Evolutionary conservation across 2,888 invertebrate genomes (phyloP), one percentile per base, ranked within the genome.

Genomic region (Corythucha ciliata): DNA sequence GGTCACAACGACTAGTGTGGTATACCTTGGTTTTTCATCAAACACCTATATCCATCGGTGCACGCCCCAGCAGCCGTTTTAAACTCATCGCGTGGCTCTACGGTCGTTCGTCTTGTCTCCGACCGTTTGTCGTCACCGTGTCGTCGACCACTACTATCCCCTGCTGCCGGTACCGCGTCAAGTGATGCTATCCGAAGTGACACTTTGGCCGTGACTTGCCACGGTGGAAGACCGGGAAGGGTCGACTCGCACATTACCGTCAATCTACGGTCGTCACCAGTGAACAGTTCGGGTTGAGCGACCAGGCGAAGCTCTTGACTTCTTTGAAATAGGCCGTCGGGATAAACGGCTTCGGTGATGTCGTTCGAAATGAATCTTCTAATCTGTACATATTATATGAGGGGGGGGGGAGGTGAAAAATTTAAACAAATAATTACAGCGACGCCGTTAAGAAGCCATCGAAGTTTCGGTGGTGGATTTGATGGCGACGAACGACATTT

Each of bases 401-500:
- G n/a, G n/a, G n/a, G n/a, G n/a, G n/a, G n/a, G n/a, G n/a, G n/a
- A n/a, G n/a, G n/a, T n/a, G n/a, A n/a, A n/a, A n/a, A n/a, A n/a
- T n/a, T n/a, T n/a, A 37, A 21, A 24, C 10, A 24, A 14, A 32
- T 14, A 54, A 44, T 52, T 24, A 55, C 55, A 8, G 10, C 24
- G 14, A 48, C 36, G 16, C 53, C 55, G 10, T 55, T 55, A 20
- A 55, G 39, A 22, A 33, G 33, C 55, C 55, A 55, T 2, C 26
- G 16, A 16, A 55, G 32, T 22, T 41, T 21, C 3, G 55, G 46
- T 14, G 55, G 44, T 12, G 55, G 55, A 24, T 53, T 48, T n/a
- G 52, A 53, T 12, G 55, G 55, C 20, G 52, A 40, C 18, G 55
- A 39, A 16, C 53, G 41, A 45, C 55, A 55, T 8, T 29, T 37